These are phyloP conservation scores for Brachionus sp. DNA, from an alignment of 1,140 invertebrate species.

Conservation along the genomic window DNA sequence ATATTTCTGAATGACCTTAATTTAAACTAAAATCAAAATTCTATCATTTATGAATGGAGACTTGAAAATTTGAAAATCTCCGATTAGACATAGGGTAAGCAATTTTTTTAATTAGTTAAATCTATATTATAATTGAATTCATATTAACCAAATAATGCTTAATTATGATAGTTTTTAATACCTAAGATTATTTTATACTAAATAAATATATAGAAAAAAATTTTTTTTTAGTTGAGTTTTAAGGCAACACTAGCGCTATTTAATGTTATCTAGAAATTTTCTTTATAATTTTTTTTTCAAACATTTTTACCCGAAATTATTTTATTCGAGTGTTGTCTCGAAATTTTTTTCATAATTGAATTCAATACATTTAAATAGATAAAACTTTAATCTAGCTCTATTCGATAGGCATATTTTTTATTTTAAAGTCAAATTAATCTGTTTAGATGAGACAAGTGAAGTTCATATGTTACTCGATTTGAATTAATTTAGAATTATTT, in stretches of 20 bases:
- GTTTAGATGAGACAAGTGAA: too few species aligned
- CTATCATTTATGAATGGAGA: not conserved
- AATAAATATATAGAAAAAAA: not conserved
- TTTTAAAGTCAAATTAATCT: too few species aligned
- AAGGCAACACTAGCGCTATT: not conserved
- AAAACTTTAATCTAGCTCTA: too few species aligned
- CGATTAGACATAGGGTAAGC: too few species aligned
- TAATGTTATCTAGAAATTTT: not conserved
- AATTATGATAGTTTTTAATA: constrained; percentile 5
- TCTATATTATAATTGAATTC: not conserved
- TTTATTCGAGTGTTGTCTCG: too few species aligned
- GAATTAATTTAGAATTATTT: too few species aligned
- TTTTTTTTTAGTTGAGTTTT: not conserved
- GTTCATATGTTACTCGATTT: too few species aligned
- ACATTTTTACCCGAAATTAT: not conserved
- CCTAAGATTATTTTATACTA: not conserved
- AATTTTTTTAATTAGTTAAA: not conserved
- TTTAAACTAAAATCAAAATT: not conserved
- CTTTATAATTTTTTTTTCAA: not conserved
- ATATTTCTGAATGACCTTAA: not conserved
- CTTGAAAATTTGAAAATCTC: too few species aligned
- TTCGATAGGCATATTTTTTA: too few species aligned
- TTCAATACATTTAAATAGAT: too few species aligned
- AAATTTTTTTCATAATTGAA: too few species aligned
- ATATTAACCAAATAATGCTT: not conserved